These are phyloP conservation scores for Plotosus lineatus DNA, from an alignment of 2,113 vertebrate species.

Conservation along the genomic window DNA sequence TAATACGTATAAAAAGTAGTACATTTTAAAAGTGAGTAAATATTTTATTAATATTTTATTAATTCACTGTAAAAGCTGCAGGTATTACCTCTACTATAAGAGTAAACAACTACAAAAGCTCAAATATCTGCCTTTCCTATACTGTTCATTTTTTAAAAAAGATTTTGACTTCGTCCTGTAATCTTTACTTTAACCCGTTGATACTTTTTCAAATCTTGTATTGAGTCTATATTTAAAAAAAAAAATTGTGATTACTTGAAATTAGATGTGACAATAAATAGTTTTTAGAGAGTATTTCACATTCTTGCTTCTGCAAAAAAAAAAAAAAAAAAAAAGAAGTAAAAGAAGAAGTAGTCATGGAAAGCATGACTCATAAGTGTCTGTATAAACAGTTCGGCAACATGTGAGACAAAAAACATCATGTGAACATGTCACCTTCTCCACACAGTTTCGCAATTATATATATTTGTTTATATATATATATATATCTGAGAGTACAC, in stretches of 20 bases:
- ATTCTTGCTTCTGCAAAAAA: background rate
- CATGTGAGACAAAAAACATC: background rate
- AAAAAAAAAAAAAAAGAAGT: background rate
- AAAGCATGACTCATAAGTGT: slow-evolving; percentile 8
- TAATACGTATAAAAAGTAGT: background rate
- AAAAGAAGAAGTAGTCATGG: background rate
- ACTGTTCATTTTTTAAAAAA: background rate
- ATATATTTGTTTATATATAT: background rate
- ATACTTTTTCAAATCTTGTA: background rate
- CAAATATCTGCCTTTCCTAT: background rate
- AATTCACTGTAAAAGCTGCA: background rate
- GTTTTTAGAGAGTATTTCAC: background rate
- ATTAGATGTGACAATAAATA: background rate
- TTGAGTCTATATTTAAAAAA: background rate
- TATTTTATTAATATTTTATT: background rate
- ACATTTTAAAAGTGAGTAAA: background rate
- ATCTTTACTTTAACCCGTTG: background rate
- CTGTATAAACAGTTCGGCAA: background rate
- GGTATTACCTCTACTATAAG: background rate
- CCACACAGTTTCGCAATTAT: background rate
- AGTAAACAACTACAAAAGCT: background rate
- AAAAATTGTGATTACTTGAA: too few relatives aligned
- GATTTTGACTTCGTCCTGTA: background rate
- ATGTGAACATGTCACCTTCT: background rate
- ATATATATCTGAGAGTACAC: background rate